Base-by-base conservation (phyloP, 2,113 vertebrate genomes). In the Peromyscus maniculatus region DNA sequence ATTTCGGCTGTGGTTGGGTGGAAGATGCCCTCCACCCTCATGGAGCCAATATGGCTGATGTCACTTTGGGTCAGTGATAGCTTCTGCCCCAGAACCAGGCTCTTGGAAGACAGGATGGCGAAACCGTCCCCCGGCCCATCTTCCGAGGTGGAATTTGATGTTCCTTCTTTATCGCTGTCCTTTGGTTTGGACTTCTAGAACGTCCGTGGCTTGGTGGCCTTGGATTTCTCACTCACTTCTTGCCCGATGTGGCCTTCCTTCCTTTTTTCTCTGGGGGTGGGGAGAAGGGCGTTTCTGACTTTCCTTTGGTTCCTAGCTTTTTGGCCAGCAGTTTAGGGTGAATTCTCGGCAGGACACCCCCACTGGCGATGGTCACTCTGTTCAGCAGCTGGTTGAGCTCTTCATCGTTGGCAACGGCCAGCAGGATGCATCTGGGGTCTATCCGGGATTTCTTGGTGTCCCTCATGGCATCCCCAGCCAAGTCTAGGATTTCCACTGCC, bases 381-480 rank as follows among this genome's bases (percentile, higher is more conserved):
- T 99, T 99, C 55, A 99, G 99, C 89, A 99, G 98, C 99, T 99
- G 97, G 62, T 99, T 99, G 91, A 99, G 99, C 74, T 99, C 99
- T 97, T 99, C 99, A 8, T 99, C 99, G 5, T 99, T 99, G 97
- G 99, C 99, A 91, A 99, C 99, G 12, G 99, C 99, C 98, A 99
- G 98, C 91, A 99, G 99, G 98, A 99, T 99, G 98, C 99, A 99
- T 96, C 99, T 98, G 7, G 99, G 99, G 36, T 99, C 99, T 97
- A 99, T 99, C 98, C 99, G 98, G 75, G 99, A 99, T 95, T 99
- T 99, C 98, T 99, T 99, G 98, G 99, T 99, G 99, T 99, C 99
- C 96, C 99, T 99, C 0, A 99, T 99, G 0, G 99, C 99, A 1
- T 99, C 99, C 87, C 99, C 99, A 0, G 99, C 99, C 98, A 99